phyloP scores from a whole-genome alignment of 1,140 invertebrate species.

The Proctacanthus coquilletti region DNA sequence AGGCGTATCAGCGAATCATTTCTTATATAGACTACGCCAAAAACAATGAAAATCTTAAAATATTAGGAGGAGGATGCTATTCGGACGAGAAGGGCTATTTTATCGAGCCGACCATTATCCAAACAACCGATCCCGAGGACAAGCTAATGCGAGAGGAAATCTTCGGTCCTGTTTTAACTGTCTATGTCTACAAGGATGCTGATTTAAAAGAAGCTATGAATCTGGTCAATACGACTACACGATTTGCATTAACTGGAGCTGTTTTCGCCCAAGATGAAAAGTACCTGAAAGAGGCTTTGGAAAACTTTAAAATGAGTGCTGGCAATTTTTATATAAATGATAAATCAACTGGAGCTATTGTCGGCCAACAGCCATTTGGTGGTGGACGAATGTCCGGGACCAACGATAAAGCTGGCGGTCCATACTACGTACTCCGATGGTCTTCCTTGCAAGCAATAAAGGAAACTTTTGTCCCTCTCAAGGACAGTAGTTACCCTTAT shows the following conservation, averaged over 20 bases:
- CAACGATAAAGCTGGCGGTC: constrained; percentile 96
- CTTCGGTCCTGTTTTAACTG: constrained; percentile 84
- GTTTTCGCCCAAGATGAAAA: constrained; percentile 74
- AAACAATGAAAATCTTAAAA: constrained; percentile 50
- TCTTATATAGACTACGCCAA: constrained; percentile 82
- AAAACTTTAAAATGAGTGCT: constrained; percentile 63
- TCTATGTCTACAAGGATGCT: constrained; percentile 80
- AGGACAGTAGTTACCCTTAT: constrained; percentile 76
- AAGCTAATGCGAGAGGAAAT: constrained; percentile 94
- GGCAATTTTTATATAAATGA: constrained; percentile 99
- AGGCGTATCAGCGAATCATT: constrained; percentile 74
- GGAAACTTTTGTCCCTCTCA: constrained; percentile 71
- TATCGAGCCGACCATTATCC: constrained; percentile 89
- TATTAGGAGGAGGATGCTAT: constrained; percentile 73
- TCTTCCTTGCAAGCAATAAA: constrained; percentile 86
- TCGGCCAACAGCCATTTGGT: constrained; percentile 97
- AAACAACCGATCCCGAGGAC: constrained; percentile 67
- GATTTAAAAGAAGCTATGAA: constrained; percentile 54
- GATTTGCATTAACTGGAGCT: constrained; percentile 85
- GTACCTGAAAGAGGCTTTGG: constrained; percentile 59
- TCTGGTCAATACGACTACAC: constrained; percentile 63
- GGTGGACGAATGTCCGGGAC: constrained; percentile 88
- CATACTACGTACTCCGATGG: constrained; percentile 86
- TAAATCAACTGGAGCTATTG: constrained; percentile 94
- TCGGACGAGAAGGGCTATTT: constrained; percentile 82